Percentiles rank a stretch among this genome's conserved stretches.
phyloP scores from a whole-genome alignment of 2,113 vertebrate species.

The Sciurus niger region DNA sequence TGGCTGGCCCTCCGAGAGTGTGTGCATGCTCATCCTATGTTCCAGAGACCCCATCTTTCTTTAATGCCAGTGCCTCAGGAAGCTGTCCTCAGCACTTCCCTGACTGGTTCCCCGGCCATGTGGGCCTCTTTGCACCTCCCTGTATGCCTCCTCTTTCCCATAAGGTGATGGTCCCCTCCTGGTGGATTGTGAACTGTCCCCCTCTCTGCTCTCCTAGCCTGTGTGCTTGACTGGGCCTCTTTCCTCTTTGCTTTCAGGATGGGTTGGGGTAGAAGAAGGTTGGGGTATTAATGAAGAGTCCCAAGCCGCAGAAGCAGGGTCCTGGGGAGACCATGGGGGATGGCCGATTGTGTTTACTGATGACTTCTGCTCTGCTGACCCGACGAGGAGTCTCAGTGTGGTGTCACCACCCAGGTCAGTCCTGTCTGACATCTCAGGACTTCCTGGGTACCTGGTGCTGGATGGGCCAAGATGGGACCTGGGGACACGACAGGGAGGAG shows the following conservation, averaged over 20 bases:
- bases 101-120: too few species aligned
- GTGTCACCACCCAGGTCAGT: background rate
- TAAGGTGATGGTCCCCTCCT: too few species aligned
- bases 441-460: background rate
- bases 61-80: accelerated
- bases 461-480: background rate
- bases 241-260: background rate
- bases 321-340: accelerated
- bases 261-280: background rate
- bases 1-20: background rate
- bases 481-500: too few species aligned
- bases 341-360: background rate
- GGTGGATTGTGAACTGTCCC: too few species aligned
- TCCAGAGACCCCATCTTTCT: background rate
- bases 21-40: too few species aligned
- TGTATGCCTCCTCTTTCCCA: background rate
- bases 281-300: background rate
- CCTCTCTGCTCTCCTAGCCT: background rate
- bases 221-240: accelerated
- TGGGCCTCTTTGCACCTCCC: too few species aligned
- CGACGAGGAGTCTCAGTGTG: background rate
- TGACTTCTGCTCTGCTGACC: background rate
- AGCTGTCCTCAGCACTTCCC: background rate
- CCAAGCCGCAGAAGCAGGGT: background rate
- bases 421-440: background rate